A percentile compares a stretch with the other conserved stretches of the same genome.
Conservation (phyloP, 92 coral and sea anemone genomes). For the Meandrina meandrites region DNA sequence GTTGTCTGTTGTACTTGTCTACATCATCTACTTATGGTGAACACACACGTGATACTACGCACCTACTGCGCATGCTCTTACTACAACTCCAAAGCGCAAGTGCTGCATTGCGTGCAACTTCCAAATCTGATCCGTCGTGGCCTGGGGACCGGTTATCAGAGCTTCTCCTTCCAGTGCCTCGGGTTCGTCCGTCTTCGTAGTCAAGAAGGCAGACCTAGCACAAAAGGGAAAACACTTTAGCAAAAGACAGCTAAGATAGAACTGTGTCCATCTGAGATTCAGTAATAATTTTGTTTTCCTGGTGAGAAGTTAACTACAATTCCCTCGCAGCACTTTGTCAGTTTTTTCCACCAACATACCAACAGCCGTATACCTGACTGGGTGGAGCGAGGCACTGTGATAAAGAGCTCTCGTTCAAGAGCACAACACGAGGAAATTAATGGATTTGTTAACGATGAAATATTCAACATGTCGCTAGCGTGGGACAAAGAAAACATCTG, state of each 20-base stretch:
- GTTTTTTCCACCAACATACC: background rate
- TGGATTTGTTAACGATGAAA: no score
- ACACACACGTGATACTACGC: background rate
- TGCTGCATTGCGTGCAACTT: constrained; percentile 86
- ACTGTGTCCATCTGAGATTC: background rate
- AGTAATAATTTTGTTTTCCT: background rate
- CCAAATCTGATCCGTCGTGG: constrained; percentile 52
- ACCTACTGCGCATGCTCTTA: constrained; percentile 80
- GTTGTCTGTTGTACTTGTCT: background rate
- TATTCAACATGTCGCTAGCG: no score
- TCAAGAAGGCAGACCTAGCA: constrained; percentile 73
- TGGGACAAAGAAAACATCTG: no score
- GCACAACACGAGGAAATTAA: background rate
- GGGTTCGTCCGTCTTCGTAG: constrained; percentile 41
- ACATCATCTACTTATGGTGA: background rate
- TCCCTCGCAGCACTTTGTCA: background rate
- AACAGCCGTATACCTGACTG: background rate
- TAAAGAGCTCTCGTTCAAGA: background rate
- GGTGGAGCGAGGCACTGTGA: background rate
- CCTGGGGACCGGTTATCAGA: constrained; percentile 36
- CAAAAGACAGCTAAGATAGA: background rate
- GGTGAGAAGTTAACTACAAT: background rate
- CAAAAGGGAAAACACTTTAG: background rate
- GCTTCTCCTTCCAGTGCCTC: constrained; percentile 18
- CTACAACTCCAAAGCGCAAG: constrained; percentile 96